Conservation (phyloP, 2,888 invertebrate genomes). For the Polylopha cassiicola region DNA sequence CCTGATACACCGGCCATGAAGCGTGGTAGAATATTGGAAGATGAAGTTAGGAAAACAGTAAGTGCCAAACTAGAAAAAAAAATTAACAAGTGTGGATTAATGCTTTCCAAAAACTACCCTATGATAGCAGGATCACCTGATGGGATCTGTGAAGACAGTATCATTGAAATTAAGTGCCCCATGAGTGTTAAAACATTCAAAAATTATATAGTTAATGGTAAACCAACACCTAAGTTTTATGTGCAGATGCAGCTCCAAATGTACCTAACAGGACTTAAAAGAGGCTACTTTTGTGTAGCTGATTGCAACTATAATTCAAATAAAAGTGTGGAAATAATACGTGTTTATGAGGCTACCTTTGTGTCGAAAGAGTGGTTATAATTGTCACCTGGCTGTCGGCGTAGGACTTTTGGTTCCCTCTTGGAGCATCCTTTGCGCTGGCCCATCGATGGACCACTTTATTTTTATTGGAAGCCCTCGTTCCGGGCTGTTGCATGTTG, state of each 20-base stretch:
- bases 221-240: constrained; percentile 24
- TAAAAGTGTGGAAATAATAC: constrained; percentile 21
- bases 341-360: constrained; percentile 14
- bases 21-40: constrained; percentile 15
- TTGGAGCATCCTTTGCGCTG: no score
- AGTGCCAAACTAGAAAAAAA: constrained; percentile 23
- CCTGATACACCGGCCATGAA: constrained; percentile 25
- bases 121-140: constrained; percentile 35
- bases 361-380: no score
- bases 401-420: no score
- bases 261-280: constrained; percentile 23
- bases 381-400: no score
- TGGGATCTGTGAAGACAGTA: constrained; percentile 26
- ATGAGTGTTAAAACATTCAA: constrained; percentile 22
- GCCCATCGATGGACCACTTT: no score
- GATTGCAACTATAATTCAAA: constrained; percentile 19
- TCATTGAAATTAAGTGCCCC: constrained; percentile 28
- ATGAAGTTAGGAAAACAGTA: constrained; percentile 26
- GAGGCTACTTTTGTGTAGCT: constrained; percentile 27
- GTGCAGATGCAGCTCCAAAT: constrained; percentile 30
- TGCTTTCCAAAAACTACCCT: constrained; percentile 25
- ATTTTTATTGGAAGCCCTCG: no score
- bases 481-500: no score
- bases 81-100: constrained; percentile 27
- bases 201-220: constrained; percentile 26